A percentile compares a stretch with the other conserved stretches of the same genome.
phyloP scores from a whole-genome alignment of 2,113 vertebrate species.

The Macheiramphus alcinus region DNA sequence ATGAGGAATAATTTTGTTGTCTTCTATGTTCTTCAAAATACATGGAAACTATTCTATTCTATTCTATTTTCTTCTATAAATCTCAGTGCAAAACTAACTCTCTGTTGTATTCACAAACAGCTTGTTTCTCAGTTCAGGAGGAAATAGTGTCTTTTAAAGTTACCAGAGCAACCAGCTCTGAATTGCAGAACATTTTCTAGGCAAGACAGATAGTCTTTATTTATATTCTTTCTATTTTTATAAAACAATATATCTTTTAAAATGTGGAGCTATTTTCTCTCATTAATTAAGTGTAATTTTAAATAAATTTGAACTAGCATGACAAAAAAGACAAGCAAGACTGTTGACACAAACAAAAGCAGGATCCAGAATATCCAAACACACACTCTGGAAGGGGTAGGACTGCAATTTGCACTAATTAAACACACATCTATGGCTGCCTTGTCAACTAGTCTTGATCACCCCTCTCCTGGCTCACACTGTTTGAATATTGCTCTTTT shows the following conservation, averaged over 20 bases:
- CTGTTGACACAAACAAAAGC: not conserved
- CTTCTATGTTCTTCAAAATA: not conserved
- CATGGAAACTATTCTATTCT: not conserved
- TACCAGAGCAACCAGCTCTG: conserved; percentile 5
- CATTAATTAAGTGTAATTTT: not conserved
- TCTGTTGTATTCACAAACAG: not conserved
- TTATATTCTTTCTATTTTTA: conserved; percentile 8
- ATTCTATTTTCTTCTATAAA: not conserved
- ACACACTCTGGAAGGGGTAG: not conserved
- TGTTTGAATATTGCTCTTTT: not conserved
- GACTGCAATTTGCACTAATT: not conserved
- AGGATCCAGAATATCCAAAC: not conserved
- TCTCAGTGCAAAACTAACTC: not conserved
- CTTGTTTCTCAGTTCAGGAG: not conserved
- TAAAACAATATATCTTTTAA: not conserved
- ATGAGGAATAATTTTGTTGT: not conserved
- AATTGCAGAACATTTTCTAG: not conserved
- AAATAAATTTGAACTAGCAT: not conserved
- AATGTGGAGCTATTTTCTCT: not conserved
- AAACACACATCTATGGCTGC: not conserved
- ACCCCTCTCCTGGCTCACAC: not conserved
- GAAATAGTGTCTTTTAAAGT: not conserved
- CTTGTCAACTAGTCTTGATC: not conserved
- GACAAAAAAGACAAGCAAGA: not conserved
- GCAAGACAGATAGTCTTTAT: not conserved